Percentiles rank a stretch among this genome's conserved stretches.
phyloP scores from a whole-genome alignment of 2,888 invertebrate species.

The Amiota minor region DNA sequence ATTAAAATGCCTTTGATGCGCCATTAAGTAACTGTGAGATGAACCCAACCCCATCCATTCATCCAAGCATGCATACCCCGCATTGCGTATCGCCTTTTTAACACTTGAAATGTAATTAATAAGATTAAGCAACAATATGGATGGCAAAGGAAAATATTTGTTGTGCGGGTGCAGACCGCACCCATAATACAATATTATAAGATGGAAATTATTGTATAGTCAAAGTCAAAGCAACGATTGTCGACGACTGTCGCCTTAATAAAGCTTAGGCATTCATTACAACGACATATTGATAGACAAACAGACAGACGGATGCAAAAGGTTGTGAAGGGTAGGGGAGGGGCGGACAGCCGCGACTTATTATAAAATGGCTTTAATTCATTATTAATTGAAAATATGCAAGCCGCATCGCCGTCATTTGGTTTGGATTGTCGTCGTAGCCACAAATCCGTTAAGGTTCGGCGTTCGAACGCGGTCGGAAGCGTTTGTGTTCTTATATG shows the following conservation, averaged over 20 bases:
- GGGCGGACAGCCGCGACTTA: too few species aligned
- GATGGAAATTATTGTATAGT: conserved; percentile 37
- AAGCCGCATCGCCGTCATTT: conserved; percentile 55
- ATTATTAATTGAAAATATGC: conserved; percentile 56
- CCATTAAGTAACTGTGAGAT: conserved; percentile 14
- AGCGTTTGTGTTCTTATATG: conserved; percentile 6
- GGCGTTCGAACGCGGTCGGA: conserved; percentile 12
- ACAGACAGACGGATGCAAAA: too few species aligned
- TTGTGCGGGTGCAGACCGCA: conserved; percentile 51
- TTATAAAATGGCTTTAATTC: conserved; percentile 17
- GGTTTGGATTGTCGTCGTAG: not conserved
- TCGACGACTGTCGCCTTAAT: not conserved
- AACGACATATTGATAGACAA: not conserved
- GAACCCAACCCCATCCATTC: conserved; percentile 10
- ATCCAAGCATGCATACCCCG: not conserved
- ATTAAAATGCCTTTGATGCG: conserved; percentile 24
- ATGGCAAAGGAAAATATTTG: conserved; percentile 41
- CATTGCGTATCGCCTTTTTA: conserved; percentile 41
- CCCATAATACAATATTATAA: conserved; percentile 10
- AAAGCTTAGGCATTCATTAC: conserved; percentile 29
- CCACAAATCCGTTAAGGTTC: conserved; percentile 13
- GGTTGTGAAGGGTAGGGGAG: too few species aligned
- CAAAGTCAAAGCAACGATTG: conserved; percentile 41
- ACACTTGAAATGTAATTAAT: conserved; percentile 59
- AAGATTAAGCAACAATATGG: conserved; percentile 65